These are phyloP conservation scores for Lomographa bimaculata DNA, from an alignment of 2,888 invertebrate genomes.

Conservation along the genomic window DNA sequence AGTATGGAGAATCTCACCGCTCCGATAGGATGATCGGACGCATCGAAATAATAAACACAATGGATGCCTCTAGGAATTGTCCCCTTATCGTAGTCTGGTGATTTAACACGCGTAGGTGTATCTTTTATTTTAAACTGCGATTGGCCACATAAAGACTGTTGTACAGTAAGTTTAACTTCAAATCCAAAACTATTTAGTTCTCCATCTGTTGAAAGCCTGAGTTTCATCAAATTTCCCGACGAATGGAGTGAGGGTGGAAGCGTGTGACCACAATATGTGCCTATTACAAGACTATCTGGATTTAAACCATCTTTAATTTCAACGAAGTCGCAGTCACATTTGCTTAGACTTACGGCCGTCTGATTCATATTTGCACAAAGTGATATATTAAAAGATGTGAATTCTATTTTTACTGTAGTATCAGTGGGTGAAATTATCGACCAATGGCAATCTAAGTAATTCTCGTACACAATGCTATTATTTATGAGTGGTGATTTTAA, in stretches of 20 bases:
- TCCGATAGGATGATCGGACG: slow-evolving; percentile 29
- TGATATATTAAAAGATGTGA: slow-evolving; percentile 81
- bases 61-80: slow-evolving; percentile 58
- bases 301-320: slow-evolving; percentile 89
- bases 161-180: slow-evolving; percentile 78
- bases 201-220: slow-evolving; percentile 87
- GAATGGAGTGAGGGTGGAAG: slow-evolving; percentile 83
- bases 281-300: slow-evolving; percentile 85
- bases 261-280: slow-evolving; percentile 86
- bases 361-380: slow-evolving; percentile 65
- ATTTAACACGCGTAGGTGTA: slow-evolving; percentile 47
- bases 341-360: slow-evolving; percentile 57
- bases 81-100: slow-evolving; percentile 60
- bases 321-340: slow-evolving; percentile 89
- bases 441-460: slow-evolving; percentile 91
- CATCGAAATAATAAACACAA: slow-evolving; percentile 57
- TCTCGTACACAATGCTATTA: slow-evolving; percentile 80
- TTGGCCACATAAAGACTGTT: slow-evolving; percentile 66
- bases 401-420: slow-evolving; percentile 84
- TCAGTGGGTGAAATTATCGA: slow-evolving; percentile 83
- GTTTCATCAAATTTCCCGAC: slow-evolving; percentile 84
- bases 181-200: slow-evolving; percentile 86
- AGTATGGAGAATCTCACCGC: slow-evolving; percentile 53
- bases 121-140: slow-evolving; percentile 40
- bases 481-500: slow-evolving; percentile 67